Percentiles rank a stretch among this genome's conserved stretches.
These are phyloP conservation scores for Chromobotia macracanthus DNA, from an alignment of 2,797 vertebrate genomes.

Conservation along the genomic window DNA sequence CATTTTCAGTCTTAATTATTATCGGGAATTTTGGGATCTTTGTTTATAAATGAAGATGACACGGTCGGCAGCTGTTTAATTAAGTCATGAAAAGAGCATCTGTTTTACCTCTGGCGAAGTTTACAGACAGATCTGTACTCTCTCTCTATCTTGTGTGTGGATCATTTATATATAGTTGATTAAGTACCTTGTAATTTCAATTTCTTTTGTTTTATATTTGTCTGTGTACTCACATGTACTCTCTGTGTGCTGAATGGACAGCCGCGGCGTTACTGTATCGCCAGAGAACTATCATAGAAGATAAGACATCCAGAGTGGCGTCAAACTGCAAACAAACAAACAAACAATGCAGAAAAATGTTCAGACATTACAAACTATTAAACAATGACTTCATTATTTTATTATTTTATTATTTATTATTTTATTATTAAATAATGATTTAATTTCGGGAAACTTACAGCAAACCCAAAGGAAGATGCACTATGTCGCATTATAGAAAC, in stretches of 20 bases:
- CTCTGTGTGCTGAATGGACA: constrained; percentile 93
- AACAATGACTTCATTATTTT: neutral
- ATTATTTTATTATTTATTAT: no score
- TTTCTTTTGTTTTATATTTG: neutral
- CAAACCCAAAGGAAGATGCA: constrained; percentile 97
- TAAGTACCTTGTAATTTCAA: no score
- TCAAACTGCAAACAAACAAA: constrained; percentile 84
- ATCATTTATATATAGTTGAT: no score
- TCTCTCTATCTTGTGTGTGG: no score
- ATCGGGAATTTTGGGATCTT: neutral
- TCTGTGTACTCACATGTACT: constrained; percentile 89
- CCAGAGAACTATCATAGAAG: constrained; percentile 97
- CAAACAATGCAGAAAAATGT: neutral
- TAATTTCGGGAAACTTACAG: constrained; percentile 92
- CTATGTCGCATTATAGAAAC: constrained; percentile 97
- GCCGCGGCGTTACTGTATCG: constrained; percentile 96
- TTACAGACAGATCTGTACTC: neutral
- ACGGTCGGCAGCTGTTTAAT: constrained; percentile 12
- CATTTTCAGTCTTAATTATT: constrained; percentile 2
- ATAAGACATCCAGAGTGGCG: constrained; percentile 90
- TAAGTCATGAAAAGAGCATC: constrained; percentile 25
- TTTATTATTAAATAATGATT: no score
- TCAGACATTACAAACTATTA: neutral
- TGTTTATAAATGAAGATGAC: neutral
- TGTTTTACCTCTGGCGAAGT: constrained; percentile 18